These are phyloP conservation scores for Xenopus laevis DNA, from an alignment of 2,113 vertebrate genomes.

Conservation along the genomic window DNA sequence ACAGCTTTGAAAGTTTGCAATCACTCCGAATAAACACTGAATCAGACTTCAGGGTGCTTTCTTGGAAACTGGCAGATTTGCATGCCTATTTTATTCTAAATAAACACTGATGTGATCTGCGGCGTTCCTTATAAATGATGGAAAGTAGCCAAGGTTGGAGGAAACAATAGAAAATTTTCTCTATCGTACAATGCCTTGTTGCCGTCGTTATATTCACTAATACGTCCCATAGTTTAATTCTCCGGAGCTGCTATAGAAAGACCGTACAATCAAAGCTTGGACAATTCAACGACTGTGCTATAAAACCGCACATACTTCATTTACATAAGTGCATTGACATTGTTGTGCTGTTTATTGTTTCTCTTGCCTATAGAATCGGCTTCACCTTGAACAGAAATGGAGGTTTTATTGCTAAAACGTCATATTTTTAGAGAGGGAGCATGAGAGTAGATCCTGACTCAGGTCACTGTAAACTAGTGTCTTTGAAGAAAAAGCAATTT, in stretches of 20 bases:
- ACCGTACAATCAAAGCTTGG: not conserved
- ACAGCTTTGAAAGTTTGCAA: not conserved
- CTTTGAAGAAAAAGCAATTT: constrained; percentile 43
- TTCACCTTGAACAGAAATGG: constrained; percentile 41
- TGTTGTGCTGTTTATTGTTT: constrained; percentile 38
- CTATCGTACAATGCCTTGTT: constrained; percentile 14
- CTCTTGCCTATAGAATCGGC: constrained; percentile 30
- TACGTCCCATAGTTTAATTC: constrained; percentile 15
- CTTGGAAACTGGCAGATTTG: not conserved
- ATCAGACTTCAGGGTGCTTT: not conserved
- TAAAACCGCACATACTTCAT: constrained; percentile 21
- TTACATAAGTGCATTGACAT: constrained; percentile 1
- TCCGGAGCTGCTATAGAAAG: constrained; percentile 19
- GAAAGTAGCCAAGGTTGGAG: constrained; percentile 21
- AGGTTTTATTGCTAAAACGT: constrained; percentile 31
- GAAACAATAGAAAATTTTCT: constrained; percentile 13
- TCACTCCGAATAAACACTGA: not conserved
- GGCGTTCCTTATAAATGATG: not conserved
- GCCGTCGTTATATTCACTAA: constrained; percentile 18
- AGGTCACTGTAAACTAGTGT: constrained; percentile 36
- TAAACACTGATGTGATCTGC: not conserved
- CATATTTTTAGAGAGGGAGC: constrained; percentile 9
- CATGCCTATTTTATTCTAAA: not conserved
- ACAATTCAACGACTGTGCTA: not conserved
- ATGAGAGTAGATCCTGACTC: constrained; percentile 24